phyloP scores from a whole-genome alignment of 2,113 vertebrate species.

The Terrapene triunguis region DNA sequence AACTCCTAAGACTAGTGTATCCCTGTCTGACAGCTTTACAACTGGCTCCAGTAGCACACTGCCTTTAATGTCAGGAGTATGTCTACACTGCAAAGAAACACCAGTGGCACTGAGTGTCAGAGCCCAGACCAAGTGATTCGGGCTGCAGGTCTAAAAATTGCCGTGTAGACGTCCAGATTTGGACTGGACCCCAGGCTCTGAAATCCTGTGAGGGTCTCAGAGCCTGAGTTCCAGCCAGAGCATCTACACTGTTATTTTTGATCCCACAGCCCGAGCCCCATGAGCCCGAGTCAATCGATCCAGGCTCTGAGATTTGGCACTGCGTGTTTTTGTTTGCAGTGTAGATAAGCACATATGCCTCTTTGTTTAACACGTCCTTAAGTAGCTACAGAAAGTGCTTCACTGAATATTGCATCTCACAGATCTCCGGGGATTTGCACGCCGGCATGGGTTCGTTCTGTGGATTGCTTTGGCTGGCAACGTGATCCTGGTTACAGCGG shows the following conservation, averaged over 20 bases:
- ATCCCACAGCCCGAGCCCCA: not conserved
- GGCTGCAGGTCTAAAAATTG: not conserved
- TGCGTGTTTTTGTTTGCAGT: not conserved
- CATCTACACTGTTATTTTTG: not conserved
- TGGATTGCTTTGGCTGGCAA: not conserved
- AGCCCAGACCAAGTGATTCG: too few relatives aligned
- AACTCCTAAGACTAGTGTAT: not conserved
- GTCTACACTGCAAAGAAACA: not conserved
- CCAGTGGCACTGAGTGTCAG: not conserved
- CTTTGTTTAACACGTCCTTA: not conserved
- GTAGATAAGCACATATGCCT: not conserved
- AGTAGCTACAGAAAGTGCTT: not conserved
- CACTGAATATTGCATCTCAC: not conserved
- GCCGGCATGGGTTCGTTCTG: not conserved
- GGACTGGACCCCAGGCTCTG: not conserved
- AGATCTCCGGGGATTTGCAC: not conserved
- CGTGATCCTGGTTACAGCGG: not conserved
- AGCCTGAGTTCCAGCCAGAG: not conserved
- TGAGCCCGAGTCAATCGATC: accelerated
- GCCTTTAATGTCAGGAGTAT: too few relatives aligned
- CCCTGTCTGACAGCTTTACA: not conserved
- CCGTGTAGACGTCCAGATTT: not conserved
- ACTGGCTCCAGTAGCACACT: not conserved
- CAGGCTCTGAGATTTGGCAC: not conserved
- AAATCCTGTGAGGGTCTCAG: not conserved